Evolutionary conservation across 2,113 vertebrate genomes (phyloP).

Genomic region (Pterocles orientalis): DNA sequence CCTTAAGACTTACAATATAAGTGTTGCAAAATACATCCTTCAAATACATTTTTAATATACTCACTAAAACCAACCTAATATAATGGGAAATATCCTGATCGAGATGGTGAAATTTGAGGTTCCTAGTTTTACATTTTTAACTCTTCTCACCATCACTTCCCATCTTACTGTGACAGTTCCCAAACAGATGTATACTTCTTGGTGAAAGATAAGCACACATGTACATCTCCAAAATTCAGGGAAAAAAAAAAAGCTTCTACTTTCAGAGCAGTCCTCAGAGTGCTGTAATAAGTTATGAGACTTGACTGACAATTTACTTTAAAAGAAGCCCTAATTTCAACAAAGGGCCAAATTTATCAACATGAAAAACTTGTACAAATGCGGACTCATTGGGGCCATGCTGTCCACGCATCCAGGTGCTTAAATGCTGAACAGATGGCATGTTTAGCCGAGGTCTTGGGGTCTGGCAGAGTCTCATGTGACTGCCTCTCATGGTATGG

Average conservation of each 20-base stretch:
- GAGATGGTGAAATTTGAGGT: not conserved
- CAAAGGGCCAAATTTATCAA: not conserved
- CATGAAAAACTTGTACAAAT: not conserved
- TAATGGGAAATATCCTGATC: not conserved
- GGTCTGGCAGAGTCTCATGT: not conserved
- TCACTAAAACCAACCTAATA: not conserved
- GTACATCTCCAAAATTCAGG: not conserved
- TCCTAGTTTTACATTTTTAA: not conserved
- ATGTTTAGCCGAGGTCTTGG: not conserved
- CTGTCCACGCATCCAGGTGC: not conserved
- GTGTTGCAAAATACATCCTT: not conserved
- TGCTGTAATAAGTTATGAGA: not conserved
- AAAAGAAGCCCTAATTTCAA: not conserved
- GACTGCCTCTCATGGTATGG: not conserved
- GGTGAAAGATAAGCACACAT: not conserved
- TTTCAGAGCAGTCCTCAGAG: not conserved
- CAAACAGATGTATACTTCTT: not conserved
- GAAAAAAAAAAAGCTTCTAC: not conserved
- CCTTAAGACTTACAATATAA: not conserved
- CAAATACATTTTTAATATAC: not conserved
- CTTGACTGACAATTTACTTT: not conserved
- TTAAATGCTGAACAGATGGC: not conserved
- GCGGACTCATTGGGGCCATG: not conserved
- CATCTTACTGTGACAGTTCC: not conserved
- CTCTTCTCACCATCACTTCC: not conserved